Evolutionary conservation across 2,888 invertebrate species (phyloP).

Genomic region (Lasius platythorax): DNA sequence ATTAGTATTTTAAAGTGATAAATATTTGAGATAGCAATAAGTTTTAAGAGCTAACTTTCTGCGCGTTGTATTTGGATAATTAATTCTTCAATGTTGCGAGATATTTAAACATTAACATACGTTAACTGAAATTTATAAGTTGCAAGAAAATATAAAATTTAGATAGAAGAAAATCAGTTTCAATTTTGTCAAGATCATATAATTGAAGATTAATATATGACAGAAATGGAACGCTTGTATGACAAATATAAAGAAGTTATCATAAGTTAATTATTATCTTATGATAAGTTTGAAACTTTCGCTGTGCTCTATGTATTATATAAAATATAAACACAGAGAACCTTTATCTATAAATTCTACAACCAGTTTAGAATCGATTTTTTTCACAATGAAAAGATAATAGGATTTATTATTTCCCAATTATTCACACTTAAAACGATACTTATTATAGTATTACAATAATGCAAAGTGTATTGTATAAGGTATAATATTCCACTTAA

Average conservation of each 20-base stretch:
- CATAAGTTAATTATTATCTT: no score
- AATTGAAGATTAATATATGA: neutral
- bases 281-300: neutral
- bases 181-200: neutral
- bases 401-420: neutral
- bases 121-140: neutral
- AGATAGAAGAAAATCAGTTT: neutral
- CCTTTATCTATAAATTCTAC: neutral
- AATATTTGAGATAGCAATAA: conserved; percentile 20
- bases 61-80: conserved; percentile 3
- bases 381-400: neutral
- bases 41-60: conserved; percentile 8
- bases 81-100: neutral
- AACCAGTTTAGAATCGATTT: neutral
- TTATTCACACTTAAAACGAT: neutral
- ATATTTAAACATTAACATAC: neutral
- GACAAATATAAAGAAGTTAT: neutral
- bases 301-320: neutral
- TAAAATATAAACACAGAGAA: neutral
- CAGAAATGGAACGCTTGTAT: neutral
- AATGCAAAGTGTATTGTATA: neutral
- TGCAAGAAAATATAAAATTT: neutral
- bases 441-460: neutral
- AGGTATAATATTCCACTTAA: neutral
- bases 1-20: conserved; percentile 19